Percentiles rank a stretch among this genome's conserved stretches.
phyloP scores from a whole-genome alignment of 2,888 invertebrate genomes.

The Polymixis lichenea region DNA sequence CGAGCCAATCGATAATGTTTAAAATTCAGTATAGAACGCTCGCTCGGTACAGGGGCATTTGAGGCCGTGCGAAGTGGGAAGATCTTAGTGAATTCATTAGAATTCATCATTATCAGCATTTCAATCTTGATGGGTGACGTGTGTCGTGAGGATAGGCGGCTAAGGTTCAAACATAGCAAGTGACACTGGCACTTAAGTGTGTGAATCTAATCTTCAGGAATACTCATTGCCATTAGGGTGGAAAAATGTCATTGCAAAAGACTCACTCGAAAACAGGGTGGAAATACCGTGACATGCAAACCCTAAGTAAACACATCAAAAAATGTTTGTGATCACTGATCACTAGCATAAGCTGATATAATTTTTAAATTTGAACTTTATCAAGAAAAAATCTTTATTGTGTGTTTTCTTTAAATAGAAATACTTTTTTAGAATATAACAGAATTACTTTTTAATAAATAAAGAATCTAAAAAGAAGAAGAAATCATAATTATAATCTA shows the following conservation, averaged over 20 bases:
- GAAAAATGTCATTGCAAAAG: neutral
- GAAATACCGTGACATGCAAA: too few species aligned
- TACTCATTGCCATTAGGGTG: neutral
- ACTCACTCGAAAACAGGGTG: too few species aligned
- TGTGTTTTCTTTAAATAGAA: too few species aligned
- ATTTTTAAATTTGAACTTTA: too few species aligned
- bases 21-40: conserved; percentile 82
- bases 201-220: neutral
- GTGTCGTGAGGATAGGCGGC: conserved; percentile 24
- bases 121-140: conserved; percentile 49
- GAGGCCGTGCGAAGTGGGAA: conserved; percentile 60
- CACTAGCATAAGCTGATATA: too few species aligned
- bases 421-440: too few species aligned
- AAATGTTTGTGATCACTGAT: too few species aligned
- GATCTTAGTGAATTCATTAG: conserved; percentile 52
- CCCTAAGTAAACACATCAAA: too few species aligned
- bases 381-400: too few species aligned
- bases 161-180: neutral
- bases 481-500: too few species aligned
- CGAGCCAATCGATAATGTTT: conserved; percentile 85
- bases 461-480: too few species aligned
- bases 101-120: conserved; percentile 57
- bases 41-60: conserved; percentile 71
- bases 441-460: too few species aligned
- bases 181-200: neutral